Evolutionary conservation across 2,888 invertebrate genomes (phyloP).

Genomic region (Parthenolecanium corni): DNA sequence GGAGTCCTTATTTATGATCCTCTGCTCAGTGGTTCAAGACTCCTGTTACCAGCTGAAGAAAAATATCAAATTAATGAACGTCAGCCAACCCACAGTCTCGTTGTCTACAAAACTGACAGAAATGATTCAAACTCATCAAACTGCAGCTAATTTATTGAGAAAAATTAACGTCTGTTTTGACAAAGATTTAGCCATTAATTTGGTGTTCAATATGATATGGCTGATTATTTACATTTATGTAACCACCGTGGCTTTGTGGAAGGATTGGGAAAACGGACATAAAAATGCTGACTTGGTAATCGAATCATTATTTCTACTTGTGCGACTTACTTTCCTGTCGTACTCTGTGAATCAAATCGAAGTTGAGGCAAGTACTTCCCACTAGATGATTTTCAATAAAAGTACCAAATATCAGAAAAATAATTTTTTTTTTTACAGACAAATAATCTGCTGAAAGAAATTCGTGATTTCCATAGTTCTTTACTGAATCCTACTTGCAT

Average conservation of each 20-base stretch:
- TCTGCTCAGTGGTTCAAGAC: constrained; percentile 11
- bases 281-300: neutral
- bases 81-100: neutral
- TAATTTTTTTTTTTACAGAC: no score
- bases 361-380: neutral
- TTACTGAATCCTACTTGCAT: no score
- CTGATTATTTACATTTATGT: constrained; percentile 15
- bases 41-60: neutral
- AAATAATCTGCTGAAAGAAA: no score
- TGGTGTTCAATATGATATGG: constrained; percentile 21
- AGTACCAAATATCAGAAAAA: neutral
- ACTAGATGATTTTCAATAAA: neutral
- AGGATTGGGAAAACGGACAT: neutral
- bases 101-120: neutral
- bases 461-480: no score
- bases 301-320: constrained; percentile 2
- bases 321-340: constrained; percentile 10
- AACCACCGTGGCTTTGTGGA: constrained; percentile 15
- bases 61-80: neutral
- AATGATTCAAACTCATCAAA: constrained; percentile 9
- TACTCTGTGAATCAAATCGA: constrained; percentile 8
- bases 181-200: constrained; percentile 12
- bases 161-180: constrained; percentile 1
- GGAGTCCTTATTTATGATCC: constrained; percentile 5
- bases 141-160: constrained; percentile 1